Evolutionary conservation across 1,140 invertebrate species (phyloP).

Genomic region (Drosophila pseudoobscura): DNA sequence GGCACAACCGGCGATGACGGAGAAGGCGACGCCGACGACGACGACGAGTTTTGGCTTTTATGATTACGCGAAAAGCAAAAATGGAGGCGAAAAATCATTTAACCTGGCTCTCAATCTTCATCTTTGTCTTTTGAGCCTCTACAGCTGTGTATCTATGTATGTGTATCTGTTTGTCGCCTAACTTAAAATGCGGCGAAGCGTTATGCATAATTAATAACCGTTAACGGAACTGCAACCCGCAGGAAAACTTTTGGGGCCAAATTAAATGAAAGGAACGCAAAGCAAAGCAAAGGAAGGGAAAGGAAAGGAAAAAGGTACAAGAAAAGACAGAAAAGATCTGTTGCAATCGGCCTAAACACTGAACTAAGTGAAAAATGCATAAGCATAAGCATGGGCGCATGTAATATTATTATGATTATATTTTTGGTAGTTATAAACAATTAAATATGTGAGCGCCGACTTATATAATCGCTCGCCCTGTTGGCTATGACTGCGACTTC

Average conservation of each 20-base stretch:
- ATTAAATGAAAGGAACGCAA: slow-evolving; percentile 34
- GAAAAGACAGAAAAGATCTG: slow-evolving; percentile 22
- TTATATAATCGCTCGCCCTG: slow-evolving; percentile 77
- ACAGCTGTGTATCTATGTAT: slow-evolving; percentile 12
- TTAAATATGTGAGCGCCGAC: slow-evolving; percentile 67
- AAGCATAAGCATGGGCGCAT: slow-evolving; percentile 50
- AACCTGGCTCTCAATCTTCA: slow-evolving; percentile 27
- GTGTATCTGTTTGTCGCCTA: slow-evolving; percentile 41
- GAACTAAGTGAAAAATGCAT: slow-evolving; percentile 56
- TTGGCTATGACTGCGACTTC: slow-evolving; percentile 45
- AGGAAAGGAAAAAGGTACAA: slow-evolving; percentile 33
- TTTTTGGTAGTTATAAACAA: slow-evolving; percentile 66
- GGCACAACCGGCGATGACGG: slow-evolving; percentile 53
- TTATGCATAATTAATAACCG: slow-evolving; percentile 77
- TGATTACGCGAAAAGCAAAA: slow-evolving; percentile 71
- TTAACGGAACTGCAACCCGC: slow-evolving; percentile 72
- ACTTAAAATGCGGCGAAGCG: slow-evolving; percentile 25
- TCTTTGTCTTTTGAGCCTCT: slow-evolving; percentile 8
- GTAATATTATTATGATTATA: slow-evolving; percentile 64
- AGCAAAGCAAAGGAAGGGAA: slow-evolving; percentile 45
- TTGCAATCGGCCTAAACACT: slow-evolving; percentile 42
- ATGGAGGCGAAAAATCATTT: slow-evolving; percentile 46
- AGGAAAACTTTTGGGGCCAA: slow-evolving; percentile 44
- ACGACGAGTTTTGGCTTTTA: slow-evolving; percentile 50
- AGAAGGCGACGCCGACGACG: neutral